Base-by-base conservation (phyloP, 2,888 invertebrate genomes). In the Oxystoma pomonae region DNA sequence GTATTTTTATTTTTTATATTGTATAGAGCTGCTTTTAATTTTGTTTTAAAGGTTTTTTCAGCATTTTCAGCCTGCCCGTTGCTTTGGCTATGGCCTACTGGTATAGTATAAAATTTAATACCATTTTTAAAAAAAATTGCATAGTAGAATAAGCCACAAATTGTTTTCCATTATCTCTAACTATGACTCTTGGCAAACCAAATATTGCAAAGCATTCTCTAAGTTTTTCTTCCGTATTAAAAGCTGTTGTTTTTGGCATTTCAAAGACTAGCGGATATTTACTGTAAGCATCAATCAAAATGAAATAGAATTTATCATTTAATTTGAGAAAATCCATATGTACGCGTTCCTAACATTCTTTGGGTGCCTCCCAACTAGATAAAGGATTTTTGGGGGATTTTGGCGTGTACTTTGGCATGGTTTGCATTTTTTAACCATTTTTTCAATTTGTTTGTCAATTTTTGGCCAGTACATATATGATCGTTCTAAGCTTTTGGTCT, bases 371-470 rank as follows among this genome's bases (percentile, higher is more conserved):
- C 53, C 53, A 53, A 17, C 17, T 2, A 16, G 60, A 55, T 56
- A 60, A 35, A 57, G 56, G 20, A 20, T 9, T 19, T 22, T 60
- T 60, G 16, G 35, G 57, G 60, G 60, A 57, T 18, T 52, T 50
- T 20, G 58, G 12, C 16, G 16, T 57, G 18, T 55, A 19, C 52
- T 35, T 51, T 61, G 22, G 51, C 59, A 71, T 16, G 58, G 16
- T n/a, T 56, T 57, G 58, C 68, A 69, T 1, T 49, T 20, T 20
- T 59, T 56, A 18, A 61, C 18, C 12, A 20, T 50, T 16, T 60
- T 57, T 58, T 68, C 68, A 1, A 68, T 67, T n/a, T 68, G 60
- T 20, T 52, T 35, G 55, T 70, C 67, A n/a, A 70, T 58, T n/a
- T 57, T 59, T 49, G 68, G 65, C 68, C 70, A 70, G 57, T 62